phyloP scores from a whole-genome alignment of 2,888 invertebrate species.

The Dryomyza anilis region DNA sequence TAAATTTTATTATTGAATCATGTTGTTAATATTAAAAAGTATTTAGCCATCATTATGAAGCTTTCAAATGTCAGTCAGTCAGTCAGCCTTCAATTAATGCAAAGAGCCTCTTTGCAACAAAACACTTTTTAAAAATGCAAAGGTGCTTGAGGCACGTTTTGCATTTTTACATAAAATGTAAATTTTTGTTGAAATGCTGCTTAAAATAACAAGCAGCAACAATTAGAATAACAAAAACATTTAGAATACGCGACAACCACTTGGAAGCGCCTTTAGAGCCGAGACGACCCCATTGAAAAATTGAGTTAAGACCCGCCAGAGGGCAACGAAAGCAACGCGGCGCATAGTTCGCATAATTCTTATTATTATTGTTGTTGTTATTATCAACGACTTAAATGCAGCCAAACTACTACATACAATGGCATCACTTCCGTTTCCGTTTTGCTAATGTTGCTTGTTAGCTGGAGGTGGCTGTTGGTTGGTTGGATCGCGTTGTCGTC shows the following conservation, averaged over 20 bases:
- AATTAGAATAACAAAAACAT: no score
- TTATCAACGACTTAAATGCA: slow-evolving; percentile 16
- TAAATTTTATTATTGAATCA: no score
- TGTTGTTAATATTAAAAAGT: no score
- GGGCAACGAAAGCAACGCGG: not conserved
- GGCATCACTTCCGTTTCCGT: slow-evolving; percentile 46
- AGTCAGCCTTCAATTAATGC: no score
- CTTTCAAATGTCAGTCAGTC: no score
- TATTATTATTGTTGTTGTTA: not conserved
- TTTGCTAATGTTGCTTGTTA: slow-evolving; percentile 14
- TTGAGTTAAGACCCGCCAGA: not conserved
- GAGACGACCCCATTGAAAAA: not conserved
- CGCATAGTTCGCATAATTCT: not conserved
- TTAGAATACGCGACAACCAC: not conserved
- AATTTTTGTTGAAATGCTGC: no score
- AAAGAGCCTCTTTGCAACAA: no score
- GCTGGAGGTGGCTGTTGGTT: not conserved
- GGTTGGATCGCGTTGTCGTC: not conserved
- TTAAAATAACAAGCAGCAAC: not conserved
- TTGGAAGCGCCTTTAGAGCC: not conserved
- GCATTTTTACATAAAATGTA: no score
- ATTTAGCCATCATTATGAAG: no score
- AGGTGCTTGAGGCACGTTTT: no score
- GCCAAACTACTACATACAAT: slow-evolving; percentile 35
- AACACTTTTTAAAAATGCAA: no score